phyloP scores from a whole-genome alignment of 2,888 invertebrate species.

The Rhaphigaster nebulosa region DNA sequence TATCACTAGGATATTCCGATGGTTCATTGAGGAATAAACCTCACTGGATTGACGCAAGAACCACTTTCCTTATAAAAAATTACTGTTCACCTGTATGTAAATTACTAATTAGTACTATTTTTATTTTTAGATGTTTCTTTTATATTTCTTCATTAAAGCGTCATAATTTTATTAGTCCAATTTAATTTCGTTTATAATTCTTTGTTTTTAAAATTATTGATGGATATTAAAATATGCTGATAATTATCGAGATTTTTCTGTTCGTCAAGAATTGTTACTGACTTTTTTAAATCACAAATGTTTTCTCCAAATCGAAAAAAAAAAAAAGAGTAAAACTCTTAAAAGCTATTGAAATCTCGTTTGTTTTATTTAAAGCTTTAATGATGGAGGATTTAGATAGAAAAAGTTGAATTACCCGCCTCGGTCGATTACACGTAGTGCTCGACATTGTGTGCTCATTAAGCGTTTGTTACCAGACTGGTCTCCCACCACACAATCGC shows the following conservation, averaged over 20 bases:
- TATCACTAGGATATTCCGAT: too few relatives aligned
- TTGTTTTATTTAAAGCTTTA: background rate
- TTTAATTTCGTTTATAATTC: too few relatives aligned
- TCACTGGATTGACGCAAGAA: too few relatives aligned
- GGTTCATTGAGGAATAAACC: too few relatives aligned
- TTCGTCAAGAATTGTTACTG: background rate
- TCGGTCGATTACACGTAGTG: background rate
- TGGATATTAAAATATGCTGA: background rate
- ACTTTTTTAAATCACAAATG: background rate
- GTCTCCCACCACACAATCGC: background rate
- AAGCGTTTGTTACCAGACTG: background rate
- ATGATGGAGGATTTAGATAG: background rate
- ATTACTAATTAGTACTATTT: too few relatives aligned
- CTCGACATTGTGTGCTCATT: conserved; percentile 5
- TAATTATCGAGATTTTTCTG: background rate
- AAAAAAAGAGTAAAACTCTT: background rate
- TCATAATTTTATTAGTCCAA: too few relatives aligned
- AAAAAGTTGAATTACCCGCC: background rate
- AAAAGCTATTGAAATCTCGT: background rate
- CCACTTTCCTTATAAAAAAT: too few relatives aligned
- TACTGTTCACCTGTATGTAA: too few relatives aligned
- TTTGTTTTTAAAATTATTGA: too few relatives aligned
- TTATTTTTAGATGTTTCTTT: too few relatives aligned
- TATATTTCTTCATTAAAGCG: too few relatives aligned
- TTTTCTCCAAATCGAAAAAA: background rate